These are phyloP conservation scores for Thymelicus sylvestris DNA, from an alignment of 2,888 invertebrate genomes.

Conservation along the genomic window DNA sequence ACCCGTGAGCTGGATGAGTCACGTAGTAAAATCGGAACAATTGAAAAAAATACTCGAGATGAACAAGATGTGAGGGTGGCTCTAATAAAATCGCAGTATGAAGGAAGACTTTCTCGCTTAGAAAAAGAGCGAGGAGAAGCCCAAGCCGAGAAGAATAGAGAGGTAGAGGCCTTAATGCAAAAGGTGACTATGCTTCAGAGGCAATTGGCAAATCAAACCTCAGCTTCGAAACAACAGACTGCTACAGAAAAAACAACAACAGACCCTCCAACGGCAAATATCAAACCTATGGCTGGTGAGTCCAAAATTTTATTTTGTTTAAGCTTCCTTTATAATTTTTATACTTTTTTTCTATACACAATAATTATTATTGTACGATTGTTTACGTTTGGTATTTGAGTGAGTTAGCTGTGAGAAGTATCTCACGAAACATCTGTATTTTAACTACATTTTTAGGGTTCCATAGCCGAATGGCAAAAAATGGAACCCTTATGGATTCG, in stretches of 20 bases:
- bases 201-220: constrained; percentile 89
- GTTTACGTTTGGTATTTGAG: too few species aligned
- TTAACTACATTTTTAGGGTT: too few species aligned
- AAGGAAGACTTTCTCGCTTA: constrained; percentile 87
- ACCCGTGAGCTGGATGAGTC: constrained; percentile 84
- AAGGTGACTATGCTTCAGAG: constrained; percentile 88
- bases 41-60: constrained; percentile 81
- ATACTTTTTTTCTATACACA: too few species aligned
- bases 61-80: constrained; percentile 85
- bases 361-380: too few species aligned
- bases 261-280: constrained; percentile 93
- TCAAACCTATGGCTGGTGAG: constrained; percentile 95
- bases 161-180: constrained; percentile 89
- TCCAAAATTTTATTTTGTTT: constrained; percentile 41
- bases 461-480: too few species aligned
- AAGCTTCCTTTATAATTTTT: too few species aligned
- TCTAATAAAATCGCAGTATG: constrained; percentile 88
- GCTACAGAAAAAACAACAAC: constrained; percentile 82
- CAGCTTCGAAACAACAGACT: constrained; percentile 87
- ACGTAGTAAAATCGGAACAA: constrained; percentile 76
- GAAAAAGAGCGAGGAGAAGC: constrained; percentile 90
- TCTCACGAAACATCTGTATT: too few species aligned
- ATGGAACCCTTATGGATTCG: too few species aligned
- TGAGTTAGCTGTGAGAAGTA: too few species aligned
- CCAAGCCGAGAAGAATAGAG: constrained; percentile 85